Evolutionary conservation across 1,140 invertebrate species (phyloP), one percentile per base, ranked within the genome.

Genomic region (Papilio polytes): DNA sequence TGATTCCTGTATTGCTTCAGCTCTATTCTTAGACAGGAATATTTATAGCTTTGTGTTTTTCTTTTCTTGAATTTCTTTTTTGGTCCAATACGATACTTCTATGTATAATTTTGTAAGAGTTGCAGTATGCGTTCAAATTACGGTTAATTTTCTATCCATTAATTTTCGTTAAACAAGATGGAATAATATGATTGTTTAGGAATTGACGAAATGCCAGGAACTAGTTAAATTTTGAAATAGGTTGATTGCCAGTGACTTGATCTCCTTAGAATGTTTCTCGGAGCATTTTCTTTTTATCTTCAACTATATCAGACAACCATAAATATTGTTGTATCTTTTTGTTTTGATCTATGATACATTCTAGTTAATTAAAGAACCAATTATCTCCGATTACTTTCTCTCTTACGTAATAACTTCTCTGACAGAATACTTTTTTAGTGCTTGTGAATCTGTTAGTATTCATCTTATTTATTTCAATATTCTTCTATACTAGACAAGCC

Each of bases 351-450:
- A 63, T 63, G 59, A 13, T 59, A 59, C 22, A 63, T 63, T 63
- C 9, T 63, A 63, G 22, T 63, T 13, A 9, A 63, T 63, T 26
- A 63, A 63, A 63, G 22, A 63, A 12, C 22, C 59, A 63, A 63
- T 63, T 63, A 63, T 63, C 22, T 63, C 59, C 59, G 20, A 63
- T 63, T 22, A 63, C 22, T 63, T 63, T 63, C 59, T 63, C 59
- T 26, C 12, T 63, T 63, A 0, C 59, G 59, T 63, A 63, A 63
- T 26, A 26, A 63, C 59, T 13, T 63, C 59, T 3, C 20, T 18
- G 59, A 63, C 12, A 26, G 53, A 20, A 56, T 18, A 20, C n/a
- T 56, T 18, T n/a, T 56, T 20, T 56, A 56, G 53, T 59, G 56
- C 22, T 3, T 20, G n/a, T 59, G 56, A 59, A 22, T 59, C 2